Base-by-base conservation (phyloP, 2,797 vertebrate genomes). In the Oophaga sylvatica region DNA sequence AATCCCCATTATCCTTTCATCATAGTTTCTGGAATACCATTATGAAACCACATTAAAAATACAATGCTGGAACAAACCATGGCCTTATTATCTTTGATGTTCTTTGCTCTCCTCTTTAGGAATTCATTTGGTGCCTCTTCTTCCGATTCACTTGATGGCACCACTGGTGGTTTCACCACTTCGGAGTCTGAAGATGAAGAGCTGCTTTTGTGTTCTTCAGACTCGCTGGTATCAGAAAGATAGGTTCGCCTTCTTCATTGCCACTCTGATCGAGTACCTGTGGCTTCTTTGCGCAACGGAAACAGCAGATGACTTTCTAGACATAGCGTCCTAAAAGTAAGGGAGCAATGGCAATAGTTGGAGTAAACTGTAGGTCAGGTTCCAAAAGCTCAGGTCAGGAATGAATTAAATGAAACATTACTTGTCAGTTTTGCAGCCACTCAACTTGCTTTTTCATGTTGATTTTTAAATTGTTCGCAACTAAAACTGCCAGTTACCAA, bases 71-170 rank as follows among this genome's bases (percentile, higher is more conserved):
- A 17, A 89, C 88, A 48, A 59, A 96, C 96, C 95, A 96, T 95
- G 7, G 95, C 95, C 93, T 96, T 96, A 92, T 96, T 96, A 57
- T 94, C 94, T 88, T 92, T 93, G 88, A 96, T 95, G 91, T 95
- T 96, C 90, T 92, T 89, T 35, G 93, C 94, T 89, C 96, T 93
- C 88, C 93, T 95, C 60, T 87, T 90, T 81, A 96, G 85, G 85
- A 96, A 96, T 20, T 90, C 86, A 63, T 90, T 73, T 0, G 87
- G 81, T 6, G 1, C 81, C 1, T 94, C 92, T 0, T 91, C 90
- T 13, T 87, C 91, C 4, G 91, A 90, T 67, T 93, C 93, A 0
- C 91, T 93, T 60, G 0, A 31, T 5, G 87, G 45, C 29, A 22
- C 76, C n/a, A 81, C 17, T 16, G 35, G 11, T 7, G 31, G 20